Conservation (phyloP, 1,140 invertebrate genomes). For the Centruroides vittatus region DNA sequence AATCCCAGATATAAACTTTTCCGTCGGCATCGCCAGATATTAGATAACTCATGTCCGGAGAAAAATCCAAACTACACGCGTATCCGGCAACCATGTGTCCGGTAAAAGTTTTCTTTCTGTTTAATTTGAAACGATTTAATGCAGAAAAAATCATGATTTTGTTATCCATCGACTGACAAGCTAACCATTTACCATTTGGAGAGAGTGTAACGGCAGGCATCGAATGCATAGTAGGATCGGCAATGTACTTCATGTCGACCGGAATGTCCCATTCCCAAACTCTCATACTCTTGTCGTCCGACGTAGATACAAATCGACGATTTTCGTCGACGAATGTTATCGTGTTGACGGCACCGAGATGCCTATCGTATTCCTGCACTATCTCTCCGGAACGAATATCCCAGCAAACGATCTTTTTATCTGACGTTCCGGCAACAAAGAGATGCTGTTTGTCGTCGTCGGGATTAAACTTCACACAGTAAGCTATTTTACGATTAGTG, state of each 20-base stretch:
- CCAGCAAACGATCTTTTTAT: slow-evolving; percentile 99
- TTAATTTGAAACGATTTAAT: slow-evolving; percentile 91
- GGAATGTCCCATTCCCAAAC: slow-evolving; percentile 99
- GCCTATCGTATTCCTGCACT: slow-evolving; percentile 96
- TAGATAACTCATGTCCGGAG: slow-evolving; percentile 97
- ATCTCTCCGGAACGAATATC: slow-evolving; percentile 87
- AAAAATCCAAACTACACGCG: slow-evolving; percentile 93
- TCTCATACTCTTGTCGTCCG: slow-evolving; percentile 94
- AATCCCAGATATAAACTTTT: slow-evolving; percentile 98
- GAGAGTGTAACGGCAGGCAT: slow-evolving; percentile 91
- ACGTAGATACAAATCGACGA: slow-evolving; percentile 91
- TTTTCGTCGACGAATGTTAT: slow-evolving; percentile 99
- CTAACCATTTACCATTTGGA: slow-evolving; percentile 97
- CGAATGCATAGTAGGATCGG: slow-evolving; percentile 98
- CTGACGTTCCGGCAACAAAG: slow-evolving; percentile 95
- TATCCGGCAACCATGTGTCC: slow-evolving; percentile 99
- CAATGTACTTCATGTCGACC: slow-evolving; percentile 99
- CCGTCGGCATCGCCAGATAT: slow-evolving; percentile 99
- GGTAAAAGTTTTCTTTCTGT: slow-evolving; percentile 92
- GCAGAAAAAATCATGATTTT: slow-evolving; percentile 97
- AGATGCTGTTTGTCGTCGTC: slow-evolving; percentile 93
- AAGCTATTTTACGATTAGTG: slow-evolving; percentile 86
- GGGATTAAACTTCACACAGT: slow-evolving; percentile 96
- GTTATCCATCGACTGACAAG: slow-evolving; percentile 99
- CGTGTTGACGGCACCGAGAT: slow-evolving; percentile 95